Conservation (phyloP, 2,113 vertebrate genomes). For the Nothocercus julius region DNA sequence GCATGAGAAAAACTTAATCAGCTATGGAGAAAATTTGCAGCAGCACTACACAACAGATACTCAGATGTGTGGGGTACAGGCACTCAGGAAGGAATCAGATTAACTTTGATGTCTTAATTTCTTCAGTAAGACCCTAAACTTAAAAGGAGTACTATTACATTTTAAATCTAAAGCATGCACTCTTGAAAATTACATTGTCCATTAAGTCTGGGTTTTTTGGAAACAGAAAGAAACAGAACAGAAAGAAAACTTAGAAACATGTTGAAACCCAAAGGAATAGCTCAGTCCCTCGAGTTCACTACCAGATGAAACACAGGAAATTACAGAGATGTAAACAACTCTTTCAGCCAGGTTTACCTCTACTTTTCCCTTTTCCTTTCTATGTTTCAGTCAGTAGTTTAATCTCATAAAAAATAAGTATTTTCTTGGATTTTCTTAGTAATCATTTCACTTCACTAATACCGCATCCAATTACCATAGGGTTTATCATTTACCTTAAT, state of each 20-base stretch:
- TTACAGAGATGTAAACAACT: conserved; percentile 61
- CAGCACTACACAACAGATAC: background rate
- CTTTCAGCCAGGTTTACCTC: conserved; percentile 51
- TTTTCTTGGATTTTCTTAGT: conserved; percentile 31
- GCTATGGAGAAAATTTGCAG: background rate
- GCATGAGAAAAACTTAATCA: background rate
- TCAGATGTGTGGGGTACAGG: background rate
- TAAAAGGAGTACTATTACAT: background rate
- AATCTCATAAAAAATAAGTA: background rate
- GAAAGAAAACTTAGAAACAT: conserved; percentile 29
- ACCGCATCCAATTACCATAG: conserved; percentile 15
- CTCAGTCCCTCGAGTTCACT: conserved; percentile 29
- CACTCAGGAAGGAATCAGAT: background rate
- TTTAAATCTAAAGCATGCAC: background rate
- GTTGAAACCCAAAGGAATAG: conserved; percentile 30
- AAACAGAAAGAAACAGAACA: background rate
- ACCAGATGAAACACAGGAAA: conserved; percentile 66
- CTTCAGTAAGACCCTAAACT: background rate
- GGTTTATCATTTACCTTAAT: conserved; percentile 41
- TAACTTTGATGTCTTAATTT: background rate
- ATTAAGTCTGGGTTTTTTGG: conserved; percentile 7
- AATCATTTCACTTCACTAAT: conserved; percentile 36
- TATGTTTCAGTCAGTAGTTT: conserved; percentile 31
- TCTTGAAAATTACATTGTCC: background rate
- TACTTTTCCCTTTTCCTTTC: conserved; percentile 26